Evolutionary conservation across 2,113 vertebrate genomes (phyloP).

Genomic region (Egretta garzetta): DNA sequence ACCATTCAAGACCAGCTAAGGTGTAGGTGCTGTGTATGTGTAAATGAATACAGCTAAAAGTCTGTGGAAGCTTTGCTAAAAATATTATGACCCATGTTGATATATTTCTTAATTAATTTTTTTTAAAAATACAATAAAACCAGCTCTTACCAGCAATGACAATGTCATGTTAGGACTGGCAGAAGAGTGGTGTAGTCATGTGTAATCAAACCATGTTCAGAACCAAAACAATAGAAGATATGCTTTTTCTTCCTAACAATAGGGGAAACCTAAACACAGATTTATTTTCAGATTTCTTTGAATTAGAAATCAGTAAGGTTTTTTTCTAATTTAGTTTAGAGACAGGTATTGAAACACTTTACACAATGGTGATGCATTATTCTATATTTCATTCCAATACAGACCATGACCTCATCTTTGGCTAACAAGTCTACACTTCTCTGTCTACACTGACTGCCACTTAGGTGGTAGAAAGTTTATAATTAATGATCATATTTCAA

Average conservation of each 20-base stretch:
- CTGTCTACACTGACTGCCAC: neutral
- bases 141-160: neutral
- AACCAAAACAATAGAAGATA: neutral
- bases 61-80: neutral
- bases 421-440: neutral
- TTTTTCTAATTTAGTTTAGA: neutral
- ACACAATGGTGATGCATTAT: neutral
- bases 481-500: neutral
- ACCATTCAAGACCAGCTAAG: neutral
- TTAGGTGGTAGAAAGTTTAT: neutral
- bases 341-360: neutral
- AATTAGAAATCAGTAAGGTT: neutral
- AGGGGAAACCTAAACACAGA: rapidly evolving
- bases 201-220: rapidly evolving
- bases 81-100: rapidly evolving
- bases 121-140: neutral
- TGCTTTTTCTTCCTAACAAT: rapidly evolving
- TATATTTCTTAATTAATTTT: neutral
- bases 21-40: no score
- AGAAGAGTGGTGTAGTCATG: neutral
- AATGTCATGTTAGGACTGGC: neutral
- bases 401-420: no score
- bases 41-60: neutral
- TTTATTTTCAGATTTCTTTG: neutral
- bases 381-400: neutral